Percentiles rank a stretch among this genome's conserved stretches.
These are phyloP conservation scores for Tenualosa thibaudeaui DNA, from an alignment of 2,797 vertebrate species.

Conservation along the genomic window DNA sequence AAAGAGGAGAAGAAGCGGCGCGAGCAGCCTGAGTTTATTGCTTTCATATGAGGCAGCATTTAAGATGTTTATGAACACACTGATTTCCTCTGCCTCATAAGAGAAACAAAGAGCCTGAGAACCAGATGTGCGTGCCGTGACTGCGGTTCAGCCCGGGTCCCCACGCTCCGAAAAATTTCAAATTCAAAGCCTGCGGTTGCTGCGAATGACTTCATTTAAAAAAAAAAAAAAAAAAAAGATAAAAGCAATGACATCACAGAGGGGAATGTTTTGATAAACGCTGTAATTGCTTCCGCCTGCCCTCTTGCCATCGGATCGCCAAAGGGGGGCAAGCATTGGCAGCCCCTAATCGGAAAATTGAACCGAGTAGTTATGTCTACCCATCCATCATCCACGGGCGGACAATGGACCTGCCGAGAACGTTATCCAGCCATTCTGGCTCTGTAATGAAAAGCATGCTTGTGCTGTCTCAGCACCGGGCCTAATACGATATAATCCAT, in stretches of 20 bases:
- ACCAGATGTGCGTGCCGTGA: slow-evolving; percentile 44
- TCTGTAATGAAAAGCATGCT: slow-evolving; percentile 51
- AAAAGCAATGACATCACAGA: slow-evolving; percentile 67
- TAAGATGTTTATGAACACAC: slow-evolving; percentile 60
- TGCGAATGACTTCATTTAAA: slow-evolving; percentile 57
- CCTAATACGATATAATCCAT: slow-evolving; percentile 68
- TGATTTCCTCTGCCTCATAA: slow-evolving; percentile 53
- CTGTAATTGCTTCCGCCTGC: slow-evolving; percentile 70
- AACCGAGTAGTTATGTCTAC: slow-evolving; percentile 41
- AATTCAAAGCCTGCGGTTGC: slow-evolving; percentile 57
- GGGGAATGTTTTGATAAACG: slow-evolving; percentile 66
- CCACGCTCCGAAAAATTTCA: slow-evolving; percentile 40
- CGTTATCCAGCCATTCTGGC: slow-evolving; percentile 36
- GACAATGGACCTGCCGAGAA: slow-evolving; percentile 52
- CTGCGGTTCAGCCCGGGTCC: slow-evolving; percentile 31
- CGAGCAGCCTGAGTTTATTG: slow-evolving; percentile 47
- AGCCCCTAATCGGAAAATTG: slow-evolving; percentile 50
- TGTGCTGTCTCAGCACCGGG: slow-evolving; percentile 64
- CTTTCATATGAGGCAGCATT: slow-evolving; percentile 60
- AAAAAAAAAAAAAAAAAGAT: slow-evolving; percentile 46
- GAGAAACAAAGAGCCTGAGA: slow-evolving; percentile 48
- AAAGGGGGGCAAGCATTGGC: slow-evolving; percentile 47
- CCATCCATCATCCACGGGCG: slow-evolving; percentile 64
- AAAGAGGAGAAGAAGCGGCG: slow-evolving; percentile 36
- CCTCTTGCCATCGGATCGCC: slow-evolving; percentile 53